Conservation (phyloP, 2,888 invertebrate species). For the Gnatocerus cornutus region DNA sequence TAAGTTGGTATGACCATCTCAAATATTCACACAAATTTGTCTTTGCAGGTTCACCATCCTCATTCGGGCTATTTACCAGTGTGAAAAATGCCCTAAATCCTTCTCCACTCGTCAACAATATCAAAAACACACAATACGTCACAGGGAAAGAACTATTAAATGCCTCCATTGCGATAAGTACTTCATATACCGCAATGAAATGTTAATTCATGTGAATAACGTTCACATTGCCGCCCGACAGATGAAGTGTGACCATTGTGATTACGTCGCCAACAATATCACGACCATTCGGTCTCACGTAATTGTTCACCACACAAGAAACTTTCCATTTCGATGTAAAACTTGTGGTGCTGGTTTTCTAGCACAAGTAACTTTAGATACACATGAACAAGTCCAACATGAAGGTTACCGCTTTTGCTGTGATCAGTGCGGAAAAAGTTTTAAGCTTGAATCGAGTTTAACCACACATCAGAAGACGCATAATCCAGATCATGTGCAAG, state of each 20-base stretch:
- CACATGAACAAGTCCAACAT: not conserved
- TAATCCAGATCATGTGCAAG: not conserved
- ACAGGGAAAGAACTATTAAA: not conserved
- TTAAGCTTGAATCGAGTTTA: constrained; percentile 34
- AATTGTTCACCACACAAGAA: not conserved
- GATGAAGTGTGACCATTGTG: not conserved
- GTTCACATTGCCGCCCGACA: not conserved
- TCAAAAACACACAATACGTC: not conserved
- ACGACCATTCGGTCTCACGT: not conserved
- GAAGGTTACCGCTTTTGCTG: not conserved
- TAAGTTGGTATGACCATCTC: no score
- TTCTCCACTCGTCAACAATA: no score
- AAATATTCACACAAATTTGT: no score
- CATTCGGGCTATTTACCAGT: no score
- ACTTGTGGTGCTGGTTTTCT: constrained; percentile 44
- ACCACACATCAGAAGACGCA: not conserved
- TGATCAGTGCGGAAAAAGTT: not conserved
- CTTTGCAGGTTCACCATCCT: no score
- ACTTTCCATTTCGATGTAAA: constrained; percentile 39
- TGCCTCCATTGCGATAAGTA: not conserved
- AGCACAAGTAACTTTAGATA: not conserved
- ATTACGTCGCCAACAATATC: not conserved
- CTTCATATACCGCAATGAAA: not conserved
- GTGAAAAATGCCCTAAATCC: no score
- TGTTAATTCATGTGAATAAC: not conserved